A percentile compares a stretch with the other conserved stretches of the same genome.
Conservation (phyloP, 2,113 vertebrate genomes). For the Phodopus roborovskii region DNA sequence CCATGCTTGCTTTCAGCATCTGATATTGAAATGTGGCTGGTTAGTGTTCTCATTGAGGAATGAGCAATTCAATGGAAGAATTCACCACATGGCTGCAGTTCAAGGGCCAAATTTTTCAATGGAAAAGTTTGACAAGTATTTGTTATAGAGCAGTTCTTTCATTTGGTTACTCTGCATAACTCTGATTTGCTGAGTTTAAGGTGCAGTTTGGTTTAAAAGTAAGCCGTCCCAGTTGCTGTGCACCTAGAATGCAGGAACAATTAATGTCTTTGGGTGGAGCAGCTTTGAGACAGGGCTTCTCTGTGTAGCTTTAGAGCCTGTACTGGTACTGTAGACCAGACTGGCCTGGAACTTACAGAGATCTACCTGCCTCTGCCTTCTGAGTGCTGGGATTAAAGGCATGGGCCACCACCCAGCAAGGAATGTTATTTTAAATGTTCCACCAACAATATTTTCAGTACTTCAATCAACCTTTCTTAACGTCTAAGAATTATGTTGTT, state of each 20-base stretch:
- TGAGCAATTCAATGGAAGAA: constrained; percentile 10
- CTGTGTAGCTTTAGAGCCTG: no score
- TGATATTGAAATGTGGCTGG: constrained; percentile 21
- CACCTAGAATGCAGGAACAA: neutral
- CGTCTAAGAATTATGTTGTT: neutral
- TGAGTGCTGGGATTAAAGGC: no score
- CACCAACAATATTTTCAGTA: neutral
- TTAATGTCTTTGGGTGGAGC: neutral
- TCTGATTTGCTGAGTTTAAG: constrained; percentile 32
- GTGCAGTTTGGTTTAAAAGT: neutral
- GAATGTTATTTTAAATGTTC: constrained; percentile 4
- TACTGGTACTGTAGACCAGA: no score
- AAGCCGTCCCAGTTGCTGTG: neutral
- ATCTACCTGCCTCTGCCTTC: no score
- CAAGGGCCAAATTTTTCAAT: neutral
- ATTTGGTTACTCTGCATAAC: neutral
- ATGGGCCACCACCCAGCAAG: no score
- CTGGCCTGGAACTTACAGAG: no score
- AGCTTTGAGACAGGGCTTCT: no score
- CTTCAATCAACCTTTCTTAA: neutral
- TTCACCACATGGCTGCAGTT: neutral
- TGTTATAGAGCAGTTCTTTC: neutral
- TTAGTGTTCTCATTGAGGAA: constrained; percentile 49
- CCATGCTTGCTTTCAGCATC: constrained; percentile 37
- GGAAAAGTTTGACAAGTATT: constrained; percentile 45